Evolutionary conservation across 2,113 vertebrate species (phyloP).

Genomic region (Dromiciops gliroides): DNA sequence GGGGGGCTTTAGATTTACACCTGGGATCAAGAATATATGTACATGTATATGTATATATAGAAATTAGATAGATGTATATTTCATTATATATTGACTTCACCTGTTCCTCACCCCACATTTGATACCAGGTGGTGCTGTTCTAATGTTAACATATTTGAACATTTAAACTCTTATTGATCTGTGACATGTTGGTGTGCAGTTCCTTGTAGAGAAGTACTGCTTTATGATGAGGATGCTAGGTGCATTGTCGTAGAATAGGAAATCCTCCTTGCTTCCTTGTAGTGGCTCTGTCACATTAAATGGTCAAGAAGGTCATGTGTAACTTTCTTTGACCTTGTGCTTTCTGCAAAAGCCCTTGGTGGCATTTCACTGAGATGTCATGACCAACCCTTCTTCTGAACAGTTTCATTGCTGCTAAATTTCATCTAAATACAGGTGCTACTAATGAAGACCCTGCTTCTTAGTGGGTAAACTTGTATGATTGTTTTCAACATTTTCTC

Average conservation of each 20-base stretch:
- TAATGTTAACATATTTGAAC: constrained; percentile 81
- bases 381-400: constrained; percentile 77
- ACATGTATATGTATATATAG: constrained; percentile 45
- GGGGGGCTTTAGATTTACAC: constrained; percentile 78
- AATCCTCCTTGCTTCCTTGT: constrained; percentile 83
- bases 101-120: constrained; percentile 85
- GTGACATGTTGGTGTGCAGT: constrained; percentile 84
- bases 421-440: constrained; percentile 83
- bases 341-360: constrained; percentile 82
- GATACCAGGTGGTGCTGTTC: constrained; percentile 83
- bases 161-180: constrained; percentile 81
- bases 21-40: constrained; percentile 62
- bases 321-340: constrained; percentile 81
- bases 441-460: constrained; percentile 83
- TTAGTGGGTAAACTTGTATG: constrained; percentile 78
- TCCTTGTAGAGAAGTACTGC: constrained; percentile 84
- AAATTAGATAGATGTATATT: background rate
- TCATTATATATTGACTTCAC: constrained; percentile 85
- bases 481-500: constrained; percentile 75
- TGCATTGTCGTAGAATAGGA: constrained; percentile 86
- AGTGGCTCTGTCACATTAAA: constrained; percentile 83
- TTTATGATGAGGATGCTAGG: constrained; percentile 83
- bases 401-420: constrained; percentile 82
- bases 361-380: constrained; percentile 82
- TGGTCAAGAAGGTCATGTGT: constrained; percentile 82